Evolutionary conservation across 2,113 vertebrate species (phyloP).

Genomic region (Pao palembangensis): DNA sequence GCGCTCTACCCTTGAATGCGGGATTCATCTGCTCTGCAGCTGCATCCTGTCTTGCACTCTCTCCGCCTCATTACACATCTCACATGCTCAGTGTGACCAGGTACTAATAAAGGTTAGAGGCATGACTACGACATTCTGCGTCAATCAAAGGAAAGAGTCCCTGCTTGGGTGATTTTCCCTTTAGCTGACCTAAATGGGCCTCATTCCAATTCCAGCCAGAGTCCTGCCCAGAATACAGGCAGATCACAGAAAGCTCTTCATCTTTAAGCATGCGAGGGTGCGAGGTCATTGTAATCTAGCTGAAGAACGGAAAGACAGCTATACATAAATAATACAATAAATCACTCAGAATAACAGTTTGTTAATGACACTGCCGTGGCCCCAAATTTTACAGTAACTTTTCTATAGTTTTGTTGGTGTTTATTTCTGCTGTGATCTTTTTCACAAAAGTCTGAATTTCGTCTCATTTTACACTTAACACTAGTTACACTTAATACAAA

Average conservation of each 20-base stretch:
- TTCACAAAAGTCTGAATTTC: too few relatives aligned
- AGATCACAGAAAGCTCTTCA: slow-evolving; percentile 26
- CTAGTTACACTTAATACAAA: too few relatives aligned
- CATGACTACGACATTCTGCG: slow-evolving; percentile 12
- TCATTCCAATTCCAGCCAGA: slow-evolving; percentile 13
- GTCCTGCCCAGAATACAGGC: slow-evolving; percentile 8
- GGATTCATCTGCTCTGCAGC: not conserved
- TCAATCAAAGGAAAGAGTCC: slow-evolving; percentile 22
- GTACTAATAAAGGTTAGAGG: slow-evolving; percentile 26
- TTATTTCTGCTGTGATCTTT: too few relatives aligned
- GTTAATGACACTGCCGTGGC: too few relatives aligned
- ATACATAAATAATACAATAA: slow-evolving; percentile 5
- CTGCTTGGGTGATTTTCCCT: slow-evolving; percentile 30
- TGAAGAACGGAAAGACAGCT: not conserved
- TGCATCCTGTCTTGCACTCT: slow-evolving; percentile 2
- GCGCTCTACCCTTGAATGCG: not conserved
- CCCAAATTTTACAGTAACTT: too few relatives aligned
- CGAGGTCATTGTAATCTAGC: slow-evolving; percentile 13
- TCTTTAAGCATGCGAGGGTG: slow-evolving; percentile 21
- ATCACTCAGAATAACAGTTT: too few relatives aligned
- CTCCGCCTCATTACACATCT: slow-evolving; percentile 11
- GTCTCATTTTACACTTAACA: too few relatives aligned
- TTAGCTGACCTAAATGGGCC: slow-evolving; percentile 17
- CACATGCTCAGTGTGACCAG: not conserved
- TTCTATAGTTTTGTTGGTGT: too few relatives aligned